These are phyloP conservation scores for Amitus sp. DNA, from an alignment of 2,888 invertebrate species.

Conservation along the genomic window DNA sequence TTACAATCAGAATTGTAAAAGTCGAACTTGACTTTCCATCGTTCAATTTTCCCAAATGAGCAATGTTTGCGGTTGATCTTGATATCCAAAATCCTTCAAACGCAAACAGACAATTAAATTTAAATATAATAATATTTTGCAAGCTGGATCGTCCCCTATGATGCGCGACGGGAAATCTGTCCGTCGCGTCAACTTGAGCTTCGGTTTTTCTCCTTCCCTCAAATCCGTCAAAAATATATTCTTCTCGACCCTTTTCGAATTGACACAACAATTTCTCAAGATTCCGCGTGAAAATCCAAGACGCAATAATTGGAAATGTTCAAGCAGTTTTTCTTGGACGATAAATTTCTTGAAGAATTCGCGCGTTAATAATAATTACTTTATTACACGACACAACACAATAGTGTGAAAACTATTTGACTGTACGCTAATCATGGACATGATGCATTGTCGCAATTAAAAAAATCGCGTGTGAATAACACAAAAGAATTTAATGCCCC, in stretches of 20 bases:
- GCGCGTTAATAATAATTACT: not conserved
- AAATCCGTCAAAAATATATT: too few relatives aligned
- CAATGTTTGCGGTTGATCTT: too few relatives aligned
- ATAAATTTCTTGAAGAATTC: not conserved
- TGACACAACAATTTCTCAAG: not conserved
- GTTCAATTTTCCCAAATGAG: too few relatives aligned
- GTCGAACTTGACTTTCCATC: too few relatives aligned
- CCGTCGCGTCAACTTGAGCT: not conserved
- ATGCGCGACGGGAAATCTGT: conserved; percentile 1
- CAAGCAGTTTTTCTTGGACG: not conserved
- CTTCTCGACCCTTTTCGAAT: not conserved
- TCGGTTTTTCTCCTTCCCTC: not conserved
- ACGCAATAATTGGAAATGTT: too few relatives aligned
- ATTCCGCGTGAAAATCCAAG: too few relatives aligned
- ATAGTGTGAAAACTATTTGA: not conserved
- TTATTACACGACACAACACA: not conserved
- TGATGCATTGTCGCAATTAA: not conserved
- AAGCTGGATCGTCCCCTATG: too few relatives aligned
- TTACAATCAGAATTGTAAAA: too few relatives aligned
- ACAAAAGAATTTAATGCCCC: not conserved
- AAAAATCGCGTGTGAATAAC: not conserved
- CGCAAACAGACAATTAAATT: too few relatives aligned
- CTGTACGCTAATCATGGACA: not conserved
- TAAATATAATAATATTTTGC: too few relatives aligned
- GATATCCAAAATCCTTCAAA: too few relatives aligned